phyloP scores from a whole-genome alignment of 64 coral and sea anemone genomes.

The Dendrophyllia cribrosa region DNA sequence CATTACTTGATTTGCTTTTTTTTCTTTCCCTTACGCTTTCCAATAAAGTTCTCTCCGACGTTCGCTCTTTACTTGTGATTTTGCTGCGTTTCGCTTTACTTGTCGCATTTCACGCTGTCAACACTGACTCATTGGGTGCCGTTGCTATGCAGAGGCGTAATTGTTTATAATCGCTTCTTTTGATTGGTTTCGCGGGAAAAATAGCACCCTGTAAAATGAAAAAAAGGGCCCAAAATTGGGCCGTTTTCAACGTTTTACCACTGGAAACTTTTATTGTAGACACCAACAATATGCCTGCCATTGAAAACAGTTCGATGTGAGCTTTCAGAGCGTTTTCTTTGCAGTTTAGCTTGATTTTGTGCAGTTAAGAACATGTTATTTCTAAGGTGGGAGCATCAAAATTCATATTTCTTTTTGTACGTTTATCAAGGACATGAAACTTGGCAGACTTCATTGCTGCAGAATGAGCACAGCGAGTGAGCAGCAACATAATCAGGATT shows the following conservation, averaged over 20 bases:
- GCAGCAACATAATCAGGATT: no score
- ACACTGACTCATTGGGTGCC: neutral
- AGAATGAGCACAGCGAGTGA: no score
- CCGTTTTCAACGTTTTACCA: neutral
- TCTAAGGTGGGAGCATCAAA: neutral
- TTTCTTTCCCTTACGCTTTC: no score
- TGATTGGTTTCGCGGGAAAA: constrained; percentile 19
- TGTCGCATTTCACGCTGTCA: neutral
- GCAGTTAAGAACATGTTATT: neutral
- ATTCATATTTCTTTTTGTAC: neutral
- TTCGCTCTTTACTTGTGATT: no score
- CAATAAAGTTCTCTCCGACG: no score
- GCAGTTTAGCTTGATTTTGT: neutral
- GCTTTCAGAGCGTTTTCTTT: neutral
- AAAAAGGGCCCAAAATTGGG: neutral
- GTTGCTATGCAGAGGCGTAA: constrained; percentile 1
- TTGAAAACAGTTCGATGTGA: neutral
- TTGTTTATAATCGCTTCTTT: neutral
- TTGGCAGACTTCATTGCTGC: no score
- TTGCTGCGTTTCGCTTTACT: neutral
- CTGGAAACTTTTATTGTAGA: neutral
- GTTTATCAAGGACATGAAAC: neutral
- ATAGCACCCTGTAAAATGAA: neutral
- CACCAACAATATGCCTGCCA: neutral
- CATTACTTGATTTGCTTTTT: neutral